A percentile compares a stretch with the other conserved stretches of the same genome.
These are phyloP conservation scores for Neoarius graeffei DNA, from an alignment of 2,113 vertebrate genomes.

Conservation along the genomic window DNA sequence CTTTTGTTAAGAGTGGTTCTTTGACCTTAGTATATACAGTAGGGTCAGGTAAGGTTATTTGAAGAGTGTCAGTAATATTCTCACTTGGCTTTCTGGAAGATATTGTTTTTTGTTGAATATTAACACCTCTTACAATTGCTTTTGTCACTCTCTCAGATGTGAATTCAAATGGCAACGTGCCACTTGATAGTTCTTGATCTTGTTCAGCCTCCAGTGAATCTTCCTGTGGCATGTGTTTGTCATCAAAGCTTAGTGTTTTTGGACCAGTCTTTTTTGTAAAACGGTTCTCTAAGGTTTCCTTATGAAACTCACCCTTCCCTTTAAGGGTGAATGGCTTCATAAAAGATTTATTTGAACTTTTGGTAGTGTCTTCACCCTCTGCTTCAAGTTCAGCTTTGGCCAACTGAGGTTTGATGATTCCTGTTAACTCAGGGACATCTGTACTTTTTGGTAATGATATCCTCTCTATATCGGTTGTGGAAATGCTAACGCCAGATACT, in stretches of 20 bases:
- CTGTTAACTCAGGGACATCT: background rate
- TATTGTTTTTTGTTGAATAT: background rate
- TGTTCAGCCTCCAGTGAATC: background rate
- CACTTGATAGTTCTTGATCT: background rate
- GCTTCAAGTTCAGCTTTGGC: background rate
- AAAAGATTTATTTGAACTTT: background rate
- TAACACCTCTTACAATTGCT: conserved; percentile 22
- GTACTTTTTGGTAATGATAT: background rate
- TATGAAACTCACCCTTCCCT: background rate
- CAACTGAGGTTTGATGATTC: background rate
- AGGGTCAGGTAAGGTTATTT: background rate
- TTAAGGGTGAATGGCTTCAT: background rate
- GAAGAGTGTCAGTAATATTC: background rate
- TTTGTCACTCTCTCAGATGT: conserved; percentile 20
- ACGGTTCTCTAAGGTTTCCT: background rate
- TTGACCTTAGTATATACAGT: background rate
- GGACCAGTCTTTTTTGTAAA: conserved; percentile 6
- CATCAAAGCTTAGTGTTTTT: background rate
- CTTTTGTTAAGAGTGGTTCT: background rate
- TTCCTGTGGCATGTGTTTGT: background rate
- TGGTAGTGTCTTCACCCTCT: background rate
- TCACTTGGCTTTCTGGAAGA: background rate
- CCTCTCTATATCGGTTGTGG: background rate
- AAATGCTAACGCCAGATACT: background rate
- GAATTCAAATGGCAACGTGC: background rate